A percentile compares a stretch with the other conserved stretches of the same genome.
phyloP scores from a whole-genome alignment of 2,797 vertebrate species.

The Cygnus olor region DNA sequence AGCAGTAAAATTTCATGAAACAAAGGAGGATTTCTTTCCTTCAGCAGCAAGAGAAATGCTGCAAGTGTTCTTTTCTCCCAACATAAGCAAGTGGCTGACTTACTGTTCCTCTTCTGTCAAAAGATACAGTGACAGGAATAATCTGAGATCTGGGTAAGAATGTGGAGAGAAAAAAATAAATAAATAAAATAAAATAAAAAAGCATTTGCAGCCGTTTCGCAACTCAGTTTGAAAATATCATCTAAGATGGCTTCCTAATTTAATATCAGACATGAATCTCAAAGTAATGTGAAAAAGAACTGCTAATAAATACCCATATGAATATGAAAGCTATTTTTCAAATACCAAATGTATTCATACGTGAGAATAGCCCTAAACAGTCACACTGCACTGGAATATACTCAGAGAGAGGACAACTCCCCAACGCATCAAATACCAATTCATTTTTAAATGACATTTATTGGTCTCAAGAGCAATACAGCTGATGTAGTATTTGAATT shows the following conservation, averaged over 20 bases:
- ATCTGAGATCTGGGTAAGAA: slow-evolving; percentile 3
- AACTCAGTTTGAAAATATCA: not conserved
- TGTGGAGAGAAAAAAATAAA: not conserved
- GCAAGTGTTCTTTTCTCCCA: not conserved
- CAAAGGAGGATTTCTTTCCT: not conserved
- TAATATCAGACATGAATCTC: not conserved
- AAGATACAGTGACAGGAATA: slow-evolving; percentile 6
- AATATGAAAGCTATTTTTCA: slow-evolving; percentile 13
- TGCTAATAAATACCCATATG: not conserved
- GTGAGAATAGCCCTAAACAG: not conserved
- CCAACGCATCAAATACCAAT: not conserved
- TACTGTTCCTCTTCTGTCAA: not conserved
- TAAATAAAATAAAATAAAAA: not conserved
- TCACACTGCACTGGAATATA: not conserved
- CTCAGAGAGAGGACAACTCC: not conserved
- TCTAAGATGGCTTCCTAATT: not conserved
- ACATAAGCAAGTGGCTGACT: not conserved
- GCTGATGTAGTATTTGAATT: not conserved
- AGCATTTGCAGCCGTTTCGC: not conserved
- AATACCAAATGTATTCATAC: not conserved
- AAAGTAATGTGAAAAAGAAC: not conserved
- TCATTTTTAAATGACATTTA: slow-evolving; percentile 5
- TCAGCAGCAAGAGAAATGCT: not conserved
- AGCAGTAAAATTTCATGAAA: not conserved
- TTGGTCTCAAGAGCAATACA: not conserved